These are phyloP conservation scores for Cheirogaleus major DNA, from an alignment of 2,797 vertebrate species.

Conservation along the genomic window DNA sequence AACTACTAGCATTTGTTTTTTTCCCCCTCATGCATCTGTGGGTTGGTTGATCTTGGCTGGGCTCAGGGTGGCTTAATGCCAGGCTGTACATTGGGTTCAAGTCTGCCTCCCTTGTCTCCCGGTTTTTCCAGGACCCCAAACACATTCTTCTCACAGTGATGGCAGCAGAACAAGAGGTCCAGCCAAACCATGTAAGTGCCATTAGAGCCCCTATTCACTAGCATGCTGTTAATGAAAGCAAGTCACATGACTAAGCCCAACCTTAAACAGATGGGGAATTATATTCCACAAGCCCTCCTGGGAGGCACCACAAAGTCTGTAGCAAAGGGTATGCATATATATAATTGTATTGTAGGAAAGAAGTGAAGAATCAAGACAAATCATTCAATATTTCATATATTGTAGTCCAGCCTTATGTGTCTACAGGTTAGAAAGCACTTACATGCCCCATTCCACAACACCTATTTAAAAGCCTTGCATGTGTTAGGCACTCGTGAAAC, in stretches of 20 bases:
- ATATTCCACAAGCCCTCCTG: not conserved
- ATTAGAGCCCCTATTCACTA: not conserved
- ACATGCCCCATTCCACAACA: not conserved
- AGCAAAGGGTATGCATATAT: not conserved
- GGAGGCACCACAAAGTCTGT: not conserved
- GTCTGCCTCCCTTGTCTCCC: not conserved
- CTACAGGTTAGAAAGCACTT: not conserved
- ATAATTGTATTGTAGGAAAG: not conserved
- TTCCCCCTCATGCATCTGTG: not conserved
- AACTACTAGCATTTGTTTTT: not conserved
- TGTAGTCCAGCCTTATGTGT: not conserved
- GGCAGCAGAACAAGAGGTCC: not conserved
- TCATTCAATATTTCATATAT: not conserved
- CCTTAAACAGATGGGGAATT: not conserved
- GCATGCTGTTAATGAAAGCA: not conserved
- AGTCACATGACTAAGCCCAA: not conserved
- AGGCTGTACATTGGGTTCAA: not conserved
- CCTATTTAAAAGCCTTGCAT: not conserved
- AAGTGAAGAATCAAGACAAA: not conserved
- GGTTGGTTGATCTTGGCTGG: not conserved
- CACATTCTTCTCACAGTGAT: not conserved
- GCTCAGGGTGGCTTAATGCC: not conserved
- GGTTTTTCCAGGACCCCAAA: not conserved
- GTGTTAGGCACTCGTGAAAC: not conserved
- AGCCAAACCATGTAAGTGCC: not conserved